A percentile compares a stretch with the other conserved stretches of the same genome.
Conservation (phyloP, 2,888 invertebrate genomes). For the Empis livida region DNA sequence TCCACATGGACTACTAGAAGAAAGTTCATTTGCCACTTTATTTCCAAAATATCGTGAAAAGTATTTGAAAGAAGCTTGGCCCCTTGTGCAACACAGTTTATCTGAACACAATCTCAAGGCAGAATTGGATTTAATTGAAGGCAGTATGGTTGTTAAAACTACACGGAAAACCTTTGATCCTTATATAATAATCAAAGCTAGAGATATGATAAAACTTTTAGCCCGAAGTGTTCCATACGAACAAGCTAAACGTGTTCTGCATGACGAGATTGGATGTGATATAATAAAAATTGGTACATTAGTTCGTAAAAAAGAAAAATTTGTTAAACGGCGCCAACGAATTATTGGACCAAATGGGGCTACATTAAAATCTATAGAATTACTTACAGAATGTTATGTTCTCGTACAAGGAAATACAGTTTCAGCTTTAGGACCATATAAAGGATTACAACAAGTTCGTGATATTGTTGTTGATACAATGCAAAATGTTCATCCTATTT, state of each 20-base stretch:
- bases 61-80: slow-evolving; percentile 91
- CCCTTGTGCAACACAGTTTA: slow-evolving; percentile 76
- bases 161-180: slow-evolving; percentile 98
- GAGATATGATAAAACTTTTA: slow-evolving; percentile 89
- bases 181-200: slow-evolving; percentile 87
- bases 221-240: slow-evolving; percentile 95
- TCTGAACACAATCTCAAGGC: slow-evolving; percentile 67
- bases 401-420: slow-evolving; percentile 97
- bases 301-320: slow-evolving; percentile 83
- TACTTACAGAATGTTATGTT: slow-evolving; percentile 92
- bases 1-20: slow-evolving; percentile 67
- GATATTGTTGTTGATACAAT: slow-evolving; percentile 92
- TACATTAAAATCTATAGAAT: slow-evolving; percentile 91
- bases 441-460: slow-evolving; percentile 74
- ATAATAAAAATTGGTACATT: slow-evolving; percentile 91
- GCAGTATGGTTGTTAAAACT: slow-evolving; percentile 89
- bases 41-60: slow-evolving; percentile 97
- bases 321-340: slow-evolving; percentile 86
- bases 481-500: slow-evolving; percentile 98
- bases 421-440: slow-evolving; percentile 89
- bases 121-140: slow-evolving; percentile 84
- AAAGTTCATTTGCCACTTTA: slow-evolving; percentile 91
- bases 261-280: slow-evolving; percentile 87
- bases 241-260: slow-evolving; percentile 74
- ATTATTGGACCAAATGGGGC: slow-evolving; percentile 97